Percentiles rank a stretch among this genome's conserved stretches.
Conservation (phyloP, 2,113 vertebrate species). For the Pavo muticus region DNA sequence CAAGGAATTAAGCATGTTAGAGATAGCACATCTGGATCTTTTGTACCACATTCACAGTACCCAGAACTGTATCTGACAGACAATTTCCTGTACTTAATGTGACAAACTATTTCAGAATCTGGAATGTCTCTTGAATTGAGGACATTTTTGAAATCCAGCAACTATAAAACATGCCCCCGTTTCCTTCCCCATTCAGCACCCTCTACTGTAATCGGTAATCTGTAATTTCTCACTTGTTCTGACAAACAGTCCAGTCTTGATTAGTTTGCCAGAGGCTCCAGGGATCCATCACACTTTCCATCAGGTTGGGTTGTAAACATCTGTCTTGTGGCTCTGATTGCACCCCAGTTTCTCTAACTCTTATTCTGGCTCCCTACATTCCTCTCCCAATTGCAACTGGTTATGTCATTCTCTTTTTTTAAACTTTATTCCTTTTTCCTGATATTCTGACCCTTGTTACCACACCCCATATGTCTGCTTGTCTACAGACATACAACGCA, state of each 20-base stretch:
- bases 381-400: neutral
- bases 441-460: neutral
- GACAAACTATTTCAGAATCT: neutral
- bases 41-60: neutral
- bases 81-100: constrained; percentile 27
- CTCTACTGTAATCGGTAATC: neutral
- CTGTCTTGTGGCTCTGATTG: fast-evolving
- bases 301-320: neutral
- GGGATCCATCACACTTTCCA: neutral
- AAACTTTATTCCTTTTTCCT: neutral
- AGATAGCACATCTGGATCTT: constrained; percentile 13
- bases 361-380: neutral
- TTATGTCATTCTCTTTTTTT: neutral
- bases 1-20: neutral
- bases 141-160: constrained; percentile 2
- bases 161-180: neutral
- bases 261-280: neutral
- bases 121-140: neutral
- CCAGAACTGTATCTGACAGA: neutral
- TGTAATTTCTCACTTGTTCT: constrained; percentile 17
- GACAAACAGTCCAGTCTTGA: neutral
- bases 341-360: neutral
- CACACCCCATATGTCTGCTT: neutral
- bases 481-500: neutral
- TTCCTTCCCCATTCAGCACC: neutral